Evolutionary conservation across 2,888 invertebrate species (phyloP).

Genomic region (Clitarchus hookeri): DNA sequence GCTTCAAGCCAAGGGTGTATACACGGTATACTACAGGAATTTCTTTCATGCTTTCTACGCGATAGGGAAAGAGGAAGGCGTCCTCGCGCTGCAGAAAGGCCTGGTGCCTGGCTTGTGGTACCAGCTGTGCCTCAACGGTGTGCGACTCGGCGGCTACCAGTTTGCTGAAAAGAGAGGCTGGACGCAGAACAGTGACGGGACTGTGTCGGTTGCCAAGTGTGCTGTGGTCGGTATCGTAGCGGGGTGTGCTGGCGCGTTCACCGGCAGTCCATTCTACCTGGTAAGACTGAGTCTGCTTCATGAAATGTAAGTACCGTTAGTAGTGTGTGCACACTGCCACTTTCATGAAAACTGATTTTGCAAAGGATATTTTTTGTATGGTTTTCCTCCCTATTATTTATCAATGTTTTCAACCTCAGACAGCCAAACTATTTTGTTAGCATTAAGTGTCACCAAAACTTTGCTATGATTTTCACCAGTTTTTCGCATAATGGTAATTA

Average conservation of each 20-base stretch:
- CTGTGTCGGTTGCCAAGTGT: slow-evolving; percentile 67
- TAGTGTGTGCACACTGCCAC: no score
- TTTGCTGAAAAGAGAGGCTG: slow-evolving; percentile 69
- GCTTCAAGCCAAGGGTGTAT: slow-evolving; percentile 71
- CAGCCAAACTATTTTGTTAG: no score
- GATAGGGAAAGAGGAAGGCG: neutral
- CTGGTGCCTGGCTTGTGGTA: slow-evolving; percentile 59
- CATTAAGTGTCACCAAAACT: no score
- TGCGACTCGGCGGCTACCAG: slow-evolving; percentile 76
- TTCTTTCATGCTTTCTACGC: slow-evolving; percentile 24
- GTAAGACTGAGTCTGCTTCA: slow-evolving; percentile 52
- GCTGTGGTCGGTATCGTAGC: slow-evolving; percentile 75
- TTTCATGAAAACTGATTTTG: no score
- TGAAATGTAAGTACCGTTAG: no score
- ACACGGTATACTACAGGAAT: slow-evolving; percentile 72
- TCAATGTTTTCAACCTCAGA: no score
- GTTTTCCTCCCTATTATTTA: no score
- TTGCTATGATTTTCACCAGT: no score
- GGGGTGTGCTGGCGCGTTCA: slow-evolving; percentile 76
- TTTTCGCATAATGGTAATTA: no score
- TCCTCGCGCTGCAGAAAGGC: slow-evolving; percentile 15
- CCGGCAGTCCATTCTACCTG: slow-evolving; percentile 87
- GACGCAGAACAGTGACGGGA: slow-evolving; percentile 64
- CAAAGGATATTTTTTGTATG: no score
- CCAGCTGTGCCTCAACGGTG: slow-evolving; percentile 88